Evolutionary conservation across 2,888 invertebrate species (phyloP), one percentile per base, ranked within the genome.

Genomic region (Lathronympha strigana): DNA sequence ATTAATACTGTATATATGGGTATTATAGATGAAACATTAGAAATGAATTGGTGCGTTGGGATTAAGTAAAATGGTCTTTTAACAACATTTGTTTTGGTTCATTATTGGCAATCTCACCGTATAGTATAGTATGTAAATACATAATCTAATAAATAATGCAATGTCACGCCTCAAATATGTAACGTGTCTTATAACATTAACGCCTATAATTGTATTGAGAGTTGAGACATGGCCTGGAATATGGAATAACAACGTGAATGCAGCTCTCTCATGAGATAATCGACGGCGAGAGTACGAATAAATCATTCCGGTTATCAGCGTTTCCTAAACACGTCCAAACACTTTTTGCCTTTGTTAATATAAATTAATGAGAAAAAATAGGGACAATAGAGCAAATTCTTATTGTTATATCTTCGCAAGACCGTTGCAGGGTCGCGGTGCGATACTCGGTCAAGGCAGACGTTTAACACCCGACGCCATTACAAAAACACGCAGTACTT

Each of bases 361-460:
- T 36, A 15, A 36, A 53, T 36, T 38, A 31, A 38, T 77, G 77
- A 73, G 77, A 80, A 81, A 72, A 78, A 79, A 75, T 72, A 66
- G 71, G 63, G 83, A 83, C 82, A 86, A 86, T 85, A 77, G 79
- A 74, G 70, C 71, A 75, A 74, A 72, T 71, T 66, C 66, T 77
- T 78, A 77, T 79, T 76, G 75, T 77, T 64, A 67, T 76, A 71
- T 79, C 71, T 76, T 75, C 73, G 72, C 69, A 67, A 76, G 77
- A 75, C 76, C 76, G 76, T 45, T 76, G 79, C 83, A 79, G 77
- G 83, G 84, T 77, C 81, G 73, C 64, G 13, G 53, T 51, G 62
- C 55, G 58, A 73, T 73, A 76, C 72, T 76, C 77, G 82, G 83
- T 84, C 87, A 87, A 86, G 86, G 86, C 72, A 69, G 63, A 62